Evolutionary conservation across 2,797 vertebrate species (phyloP), one percentile per base, ranked within the genome.

Genomic region (Spheniscus humboldti): DNA sequence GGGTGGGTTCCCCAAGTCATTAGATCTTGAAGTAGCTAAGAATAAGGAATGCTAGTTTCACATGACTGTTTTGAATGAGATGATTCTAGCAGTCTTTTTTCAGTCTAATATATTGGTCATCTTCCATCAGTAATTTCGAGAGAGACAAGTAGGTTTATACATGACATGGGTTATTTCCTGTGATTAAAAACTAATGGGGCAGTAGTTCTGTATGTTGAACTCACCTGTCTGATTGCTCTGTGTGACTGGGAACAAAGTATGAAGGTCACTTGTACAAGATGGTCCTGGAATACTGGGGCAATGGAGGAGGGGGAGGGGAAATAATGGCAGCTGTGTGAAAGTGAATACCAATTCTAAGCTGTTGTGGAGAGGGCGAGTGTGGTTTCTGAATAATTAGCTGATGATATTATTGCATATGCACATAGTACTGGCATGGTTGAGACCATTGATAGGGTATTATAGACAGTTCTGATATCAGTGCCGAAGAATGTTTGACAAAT

Each of bases 181-280:
- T 92, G 55, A 73, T 79, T 72, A n/a, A 76, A 94, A 92, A 53
- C n/a, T 90, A 73, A 73, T n/a, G 53, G 28, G 50, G 37, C 72
- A 48, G 17, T 72, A n/a, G 63, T 86, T 86, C n/a, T 57, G 4
- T 62, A 1, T 83, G n/a, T 48, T 60, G 23, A 73, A 31, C 28
- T 86, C 15, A 9, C 16, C 31, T 11, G 4, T 12, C 25, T 76
- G 75, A 25, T 82, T 60, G 35, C 25, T 78, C 17, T 53, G 23
- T 55, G 59, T 50, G 52, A 55, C 19, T 57, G 39, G 43, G 43
- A 87, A 8, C 31, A 11, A 63, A 56, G 31, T 50, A 11, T 66
- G 86, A 90, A 76, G 66, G 64, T 88, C 75, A n/a, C 35, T 79
- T 82, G 33, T 60, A 25, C 23, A n/a, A n/a, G 10, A 20, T 57